phyloP scores from a whole-genome alignment of 1,140 invertebrate species.

The Drosophila pandora region DNA sequence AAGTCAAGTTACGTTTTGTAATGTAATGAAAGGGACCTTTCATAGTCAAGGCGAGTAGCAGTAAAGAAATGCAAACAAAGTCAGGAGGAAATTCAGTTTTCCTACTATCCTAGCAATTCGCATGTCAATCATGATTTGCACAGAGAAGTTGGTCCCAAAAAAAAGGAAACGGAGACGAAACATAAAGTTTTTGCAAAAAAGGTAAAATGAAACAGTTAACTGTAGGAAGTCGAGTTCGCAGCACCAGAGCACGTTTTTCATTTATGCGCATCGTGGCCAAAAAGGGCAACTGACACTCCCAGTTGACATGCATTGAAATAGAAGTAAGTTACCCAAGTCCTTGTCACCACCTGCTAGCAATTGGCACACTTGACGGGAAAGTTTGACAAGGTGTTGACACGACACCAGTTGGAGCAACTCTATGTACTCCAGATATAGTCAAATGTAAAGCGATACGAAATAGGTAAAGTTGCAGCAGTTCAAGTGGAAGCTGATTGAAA shows the following conservation, averaged over 20 bases:
- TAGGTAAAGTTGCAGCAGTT: neutral
- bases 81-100: conserved; percentile 6
- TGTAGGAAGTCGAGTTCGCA: conserved; percentile 33
- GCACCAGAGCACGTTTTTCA: conserved; percentile 66
- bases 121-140: conserved; percentile 76
- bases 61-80: conserved; percentile 59
- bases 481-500: neutral
- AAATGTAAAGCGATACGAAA: conserved; percentile 9
- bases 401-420: conserved; percentile 27
- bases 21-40: conserved; percentile 19
- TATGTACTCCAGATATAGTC: neutral
- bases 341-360: conserved; percentile 51
- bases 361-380: conserved; percentile 57
- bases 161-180: conserved; percentile 5
- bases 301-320: conserved; percentile 68
- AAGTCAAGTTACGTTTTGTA: conserved; percentile 48
- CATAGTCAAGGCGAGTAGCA: neutral
- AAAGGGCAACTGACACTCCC: conserved; percentile 50
- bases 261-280: conserved; percentile 61
- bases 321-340: conserved; percentile 50
- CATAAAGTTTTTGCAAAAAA: conserved; percentile 26
- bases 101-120: conserved; percentile 43
- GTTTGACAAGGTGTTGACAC: conserved; percentile 70
- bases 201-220: conserved; percentile 48
- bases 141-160: conserved; percentile 30